Evolutionary conservation across 2,797 vertebrate genomes (phyloP).

Genomic region (Nothura maculosa): DNA sequence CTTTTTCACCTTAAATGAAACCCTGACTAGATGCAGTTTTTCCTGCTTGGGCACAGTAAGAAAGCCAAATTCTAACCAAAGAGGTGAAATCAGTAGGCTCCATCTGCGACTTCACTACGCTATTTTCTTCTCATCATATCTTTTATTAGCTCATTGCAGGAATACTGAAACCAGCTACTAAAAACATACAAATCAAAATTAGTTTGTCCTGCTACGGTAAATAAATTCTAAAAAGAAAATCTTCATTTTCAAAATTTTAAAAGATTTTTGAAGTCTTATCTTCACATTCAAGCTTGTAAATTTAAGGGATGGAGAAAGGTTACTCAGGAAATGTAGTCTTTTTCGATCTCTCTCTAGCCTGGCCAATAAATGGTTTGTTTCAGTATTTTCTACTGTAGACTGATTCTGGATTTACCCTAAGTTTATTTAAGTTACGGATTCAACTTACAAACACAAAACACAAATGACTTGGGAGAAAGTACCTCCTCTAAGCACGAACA

Average conservation of each 20-base stretch:
- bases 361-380: not conserved
- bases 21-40: not conserved
- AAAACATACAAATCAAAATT: not conserved
- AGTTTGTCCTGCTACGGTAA: not conserved
- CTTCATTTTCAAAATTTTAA: not conserved
- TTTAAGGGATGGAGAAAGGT: not conserved
- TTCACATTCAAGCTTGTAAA: not conserved
- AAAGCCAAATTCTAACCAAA: not conserved
- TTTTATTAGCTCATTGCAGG: not conserved
- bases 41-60: not conserved
- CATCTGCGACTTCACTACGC: not conserved
- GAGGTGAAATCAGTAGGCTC: not conserved
- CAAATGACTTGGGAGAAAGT: not conserved
- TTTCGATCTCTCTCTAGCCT: not conserved
- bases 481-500: not conserved
- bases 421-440: not conserved
- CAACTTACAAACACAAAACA: not conserved
- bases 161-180: not conserved
- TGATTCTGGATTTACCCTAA: not conserved
- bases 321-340: not conserved
- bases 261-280: not conserved
- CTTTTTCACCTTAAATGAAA: not conserved
- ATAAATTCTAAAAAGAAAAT: not conserved
- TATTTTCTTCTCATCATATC: not conserved
- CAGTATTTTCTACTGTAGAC: no score